A percentile compares a stretch with the other conserved stretches of the same genome.
phyloP scores from a whole-genome alignment of 1,140 invertebrate genomes.

The Ceratina australensis region DNA sequence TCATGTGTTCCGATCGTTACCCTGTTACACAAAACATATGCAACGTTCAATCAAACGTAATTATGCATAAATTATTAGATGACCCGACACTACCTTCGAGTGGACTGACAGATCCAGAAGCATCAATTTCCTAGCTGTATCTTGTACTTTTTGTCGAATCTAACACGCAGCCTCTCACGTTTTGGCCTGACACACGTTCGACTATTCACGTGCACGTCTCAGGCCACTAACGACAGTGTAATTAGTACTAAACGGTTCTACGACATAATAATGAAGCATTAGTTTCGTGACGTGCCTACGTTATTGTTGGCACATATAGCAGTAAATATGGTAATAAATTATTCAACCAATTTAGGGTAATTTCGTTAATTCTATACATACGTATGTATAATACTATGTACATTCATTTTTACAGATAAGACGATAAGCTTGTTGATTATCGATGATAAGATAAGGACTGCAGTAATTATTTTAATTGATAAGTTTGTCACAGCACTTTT shows the following conservation, averaged over 20 bases:
- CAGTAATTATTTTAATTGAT: neutral
- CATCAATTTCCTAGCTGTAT: too few species aligned
- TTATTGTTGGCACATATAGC: too few species aligned
- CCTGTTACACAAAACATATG: too few species aligned
- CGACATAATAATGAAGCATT: neutral
- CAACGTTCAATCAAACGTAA: too few species aligned
- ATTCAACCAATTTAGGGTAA: neutral
- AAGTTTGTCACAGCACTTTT: too few species aligned
- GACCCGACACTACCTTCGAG: too few species aligned
- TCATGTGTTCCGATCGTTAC: too few species aligned
- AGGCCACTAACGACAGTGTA: too few species aligned
- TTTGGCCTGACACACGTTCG: neutral
- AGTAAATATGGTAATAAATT: neutral
- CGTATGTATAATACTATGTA: too few species aligned
- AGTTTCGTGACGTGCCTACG: neutral
- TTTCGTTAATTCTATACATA: neutral
- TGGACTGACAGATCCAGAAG: too few species aligned
- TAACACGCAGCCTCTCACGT: neutral
- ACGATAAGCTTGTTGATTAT: neutral
- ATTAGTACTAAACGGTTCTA: neutral
- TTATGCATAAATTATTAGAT: too few species aligned
- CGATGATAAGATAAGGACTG: neutral
- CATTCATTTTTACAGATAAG: too few species aligned
- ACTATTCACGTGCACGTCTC: neutral
- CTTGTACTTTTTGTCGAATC: neutral